Conservation (phyloP, 2,797 vertebrate genomes). For the Arrhamphus sclerolepis region DNA sequence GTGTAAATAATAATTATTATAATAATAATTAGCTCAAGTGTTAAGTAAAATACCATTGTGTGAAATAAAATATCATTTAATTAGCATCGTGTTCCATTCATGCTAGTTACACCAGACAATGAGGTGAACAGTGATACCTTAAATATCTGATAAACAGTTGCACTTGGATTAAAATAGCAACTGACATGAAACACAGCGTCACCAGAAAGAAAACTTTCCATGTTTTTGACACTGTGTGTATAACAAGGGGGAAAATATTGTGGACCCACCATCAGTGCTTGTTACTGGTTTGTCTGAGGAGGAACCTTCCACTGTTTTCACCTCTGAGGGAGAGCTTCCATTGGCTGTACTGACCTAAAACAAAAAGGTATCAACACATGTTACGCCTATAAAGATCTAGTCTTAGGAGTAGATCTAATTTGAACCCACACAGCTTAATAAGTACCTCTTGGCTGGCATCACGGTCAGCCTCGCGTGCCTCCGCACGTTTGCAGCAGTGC, state of each 20-base stretch:
- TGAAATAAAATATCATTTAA: too few relatives aligned
- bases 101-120: too few relatives aligned
- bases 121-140: too few relatives aligned
- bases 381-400: background rate
- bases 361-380: background rate
- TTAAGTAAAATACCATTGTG: too few relatives aligned
- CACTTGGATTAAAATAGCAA: too few relatives aligned
- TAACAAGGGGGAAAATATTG: background rate
- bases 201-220: too few relatives aligned
- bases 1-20: too few relatives aligned
- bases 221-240: too few relatives aligned
- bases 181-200: too few relatives aligned
- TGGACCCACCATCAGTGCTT: slow-evolving; percentile 46
- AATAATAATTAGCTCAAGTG: too few relatives aligned
- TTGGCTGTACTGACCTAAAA: slow-evolving; percentile 49
- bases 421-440: background rate
- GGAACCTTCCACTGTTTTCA: slow-evolving; percentile 43
- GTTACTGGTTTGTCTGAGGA: slow-evolving; percentile 56
- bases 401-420: background rate
- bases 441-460: slow-evolving; percentile 51
- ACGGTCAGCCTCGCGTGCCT: slow-evolving; percentile 47
- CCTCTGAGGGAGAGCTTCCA: slow-evolving; percentile 46
- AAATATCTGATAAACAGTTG: too few relatives aligned
- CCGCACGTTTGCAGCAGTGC: slow-evolving; percentile 84
- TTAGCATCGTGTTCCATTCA: too few relatives aligned